Evolutionary conservation across 2,888 invertebrate species (phyloP), one percentile per base, ranked within the genome.

Genomic region (Isoperla grammatica): DNA sequence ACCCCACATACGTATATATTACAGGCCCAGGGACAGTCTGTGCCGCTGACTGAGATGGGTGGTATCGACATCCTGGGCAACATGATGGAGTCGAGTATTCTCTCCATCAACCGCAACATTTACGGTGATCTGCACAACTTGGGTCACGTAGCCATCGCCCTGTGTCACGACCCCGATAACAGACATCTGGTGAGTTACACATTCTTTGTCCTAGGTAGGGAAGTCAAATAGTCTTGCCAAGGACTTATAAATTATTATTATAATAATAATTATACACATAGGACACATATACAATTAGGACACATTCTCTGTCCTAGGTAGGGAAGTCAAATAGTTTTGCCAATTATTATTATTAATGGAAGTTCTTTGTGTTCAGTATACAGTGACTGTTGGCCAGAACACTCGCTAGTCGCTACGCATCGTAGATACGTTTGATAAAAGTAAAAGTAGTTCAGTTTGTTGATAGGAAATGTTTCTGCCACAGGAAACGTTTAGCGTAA

Each of bases 81-180:
- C 71, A 80, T 92, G 67, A 76, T 92, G 71, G 92, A 92, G 73
- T 79, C 88, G 0, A 84, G 84, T 29, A 80, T 81, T 63, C 70
- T 90, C 49, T 85, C 87, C 48, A 81, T 82, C 6, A 90, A 90
- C 75, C 76, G 80, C 1, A 75, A 76, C 39, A 78, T 85, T 69
- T 90, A 90, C 70, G 92, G 92, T 0, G 86, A 89, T 73, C 69
- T 90, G 42, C 92, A 93, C 75, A 92, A 92, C 74, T 80, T 86
- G 76, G 90, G 90, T 0, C 92, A 92, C 69, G 82, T 88, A 3
- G 80, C 88, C 69, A 81, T 91, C 63, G 83, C 88, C 0, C 87
- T 84, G 71, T 75, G 83, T 2, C 91, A 92, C 70, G 92, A 93
- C 72, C 90, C 91, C 0, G 89, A 90, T 71, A 84, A 86, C 70